Base-by-base conservation (phyloP, 1,140 invertebrate genomes). In the Helicorthomorpha holstii region DNA sequence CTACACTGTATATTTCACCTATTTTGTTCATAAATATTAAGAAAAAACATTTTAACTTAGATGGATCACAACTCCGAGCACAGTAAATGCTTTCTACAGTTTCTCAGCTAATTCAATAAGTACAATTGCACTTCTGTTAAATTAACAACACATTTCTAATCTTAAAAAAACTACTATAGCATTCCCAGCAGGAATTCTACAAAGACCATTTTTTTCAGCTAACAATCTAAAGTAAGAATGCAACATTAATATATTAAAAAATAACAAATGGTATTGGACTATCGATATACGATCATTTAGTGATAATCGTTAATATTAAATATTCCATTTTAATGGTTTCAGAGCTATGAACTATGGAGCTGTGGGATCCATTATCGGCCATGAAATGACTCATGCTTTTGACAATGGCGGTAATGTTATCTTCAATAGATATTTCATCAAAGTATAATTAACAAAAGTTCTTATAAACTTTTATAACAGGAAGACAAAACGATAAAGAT, bases 401-500 rank as follows among this genome's bases (percentile, higher is more conserved):
- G 87, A 91, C 60, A 85, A 90, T 63, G 89, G 87, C 73, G 83
- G 74, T 76, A 60, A 56, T 58, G 60, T 12, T 55, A 10, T 46
- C 25, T 22, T 46, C 21, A 10, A 22, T 7, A 10, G 7, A 46
- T 4, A 46, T 46, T 22, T 25, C 4, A 22, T 22, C 25, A 7
- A 7, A 7, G 44, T 22, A 7, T 46, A 46, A 4, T 46, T 46
- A 7, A 25, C 12, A 46, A 46, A 22, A 19, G 4, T 46, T 46
- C 44, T 7, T 46, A 12, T 46, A 7, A 25, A 21, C 19, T 4
- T 7, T 7, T 10, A 22, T 22, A 46, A 21, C 44, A 81, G 85
- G 93, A 0, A 77, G 93, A 3, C 83, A 95, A 60, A 97, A 94
- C 65, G 92, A 98, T 65, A 95, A 91, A 65, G 79, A 94, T 57